These are phyloP conservation scores for Harpagus bidentatus DNA, from an alignment of 2,113 vertebrate genomes.

Conservation along the genomic window DNA sequence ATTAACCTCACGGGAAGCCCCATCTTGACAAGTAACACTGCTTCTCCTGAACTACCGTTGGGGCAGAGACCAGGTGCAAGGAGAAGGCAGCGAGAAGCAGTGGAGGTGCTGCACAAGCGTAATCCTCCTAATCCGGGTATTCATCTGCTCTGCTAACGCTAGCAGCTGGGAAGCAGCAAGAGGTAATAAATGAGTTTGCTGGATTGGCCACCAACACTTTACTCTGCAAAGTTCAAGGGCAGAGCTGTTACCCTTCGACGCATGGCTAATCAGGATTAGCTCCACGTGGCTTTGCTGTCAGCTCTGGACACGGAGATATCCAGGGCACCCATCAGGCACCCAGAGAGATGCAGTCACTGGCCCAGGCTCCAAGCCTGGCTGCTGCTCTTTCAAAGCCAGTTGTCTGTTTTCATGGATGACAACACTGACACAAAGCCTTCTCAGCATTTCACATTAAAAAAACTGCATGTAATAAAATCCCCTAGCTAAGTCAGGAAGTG, in stretches of 20 bases:
- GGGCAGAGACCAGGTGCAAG: background rate
- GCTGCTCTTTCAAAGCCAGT: background rate
- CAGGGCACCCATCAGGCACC: background rate
- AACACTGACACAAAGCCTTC: background rate
- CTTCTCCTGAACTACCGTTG: accelerated
- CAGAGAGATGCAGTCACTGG: background rate
- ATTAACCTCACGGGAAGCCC: background rate
- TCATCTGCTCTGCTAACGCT: background rate
- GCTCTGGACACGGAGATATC: background rate
- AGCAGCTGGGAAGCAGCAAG: background rate
- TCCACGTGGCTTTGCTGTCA: background rate
- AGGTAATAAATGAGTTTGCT: background rate
- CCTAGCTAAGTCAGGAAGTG: background rate
- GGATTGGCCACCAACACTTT: background rate
- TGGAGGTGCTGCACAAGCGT: background rate
- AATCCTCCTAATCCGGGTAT: background rate
- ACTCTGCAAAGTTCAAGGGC: slow-evolving; percentile 38
- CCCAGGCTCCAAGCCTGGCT: background rate
- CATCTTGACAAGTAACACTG: accelerated
- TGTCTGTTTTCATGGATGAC: background rate
- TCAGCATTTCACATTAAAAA: background rate
- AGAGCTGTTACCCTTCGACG: background rate
- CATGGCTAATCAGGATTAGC: slow-evolving; percentile 54
- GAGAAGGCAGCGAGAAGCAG: background rate
- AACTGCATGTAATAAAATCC: background rate